Evolutionary conservation across 1,140 invertebrate species (phyloP).

Genomic region (Diploscapter pachys): DNA sequence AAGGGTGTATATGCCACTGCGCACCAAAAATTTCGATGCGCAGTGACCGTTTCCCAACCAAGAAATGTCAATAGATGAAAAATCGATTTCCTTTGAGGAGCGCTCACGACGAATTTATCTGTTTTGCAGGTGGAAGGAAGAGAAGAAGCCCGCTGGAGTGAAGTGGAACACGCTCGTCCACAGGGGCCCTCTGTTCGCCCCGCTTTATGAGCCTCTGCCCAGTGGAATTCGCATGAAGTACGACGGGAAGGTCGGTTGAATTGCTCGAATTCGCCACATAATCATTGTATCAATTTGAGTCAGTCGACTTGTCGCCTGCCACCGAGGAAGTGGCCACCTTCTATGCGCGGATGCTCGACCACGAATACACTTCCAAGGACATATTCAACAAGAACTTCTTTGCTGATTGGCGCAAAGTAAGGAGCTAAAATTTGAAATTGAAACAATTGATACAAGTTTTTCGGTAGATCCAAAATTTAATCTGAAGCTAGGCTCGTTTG

Average conservation of each 20-base stretch:
- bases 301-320: slow-evolving; percentile 74
- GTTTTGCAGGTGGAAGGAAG: slow-evolving; percentile 76
- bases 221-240: slow-evolving; percentile 86
- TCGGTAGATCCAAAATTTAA: no score
- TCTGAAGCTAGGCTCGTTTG: no score
- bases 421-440: no score
- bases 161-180: slow-evolving; percentile 96
- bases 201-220: slow-evolving; percentile 85
- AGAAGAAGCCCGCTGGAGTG: slow-evolving; percentile 82
- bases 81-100: no score
- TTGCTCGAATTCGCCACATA: neutral
- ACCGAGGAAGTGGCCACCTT: slow-evolving; percentile 96
- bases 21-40: no score
- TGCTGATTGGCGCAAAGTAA: slow-evolving; percentile 69
- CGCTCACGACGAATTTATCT: no score
- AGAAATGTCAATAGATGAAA: no score
- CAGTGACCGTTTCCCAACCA: no score
- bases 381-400: slow-evolving; percentile 97
- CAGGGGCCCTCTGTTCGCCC: slow-evolving; percentile 95
- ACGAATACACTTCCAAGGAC: slow-evolving; percentile 94
- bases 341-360: slow-evolving; percentile 95
- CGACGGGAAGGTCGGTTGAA: slow-evolving; percentile 67
- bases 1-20: no score
- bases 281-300: slow-evolving; percentile 63
- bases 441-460: no score